A percentile compares a stretch with the other conserved stretches of the same genome.
These are phyloP conservation scores for Galeopsomyia nigrocyanea DNA, from an alignment of 2,888 invertebrate genomes.

Conservation along the genomic window DNA sequence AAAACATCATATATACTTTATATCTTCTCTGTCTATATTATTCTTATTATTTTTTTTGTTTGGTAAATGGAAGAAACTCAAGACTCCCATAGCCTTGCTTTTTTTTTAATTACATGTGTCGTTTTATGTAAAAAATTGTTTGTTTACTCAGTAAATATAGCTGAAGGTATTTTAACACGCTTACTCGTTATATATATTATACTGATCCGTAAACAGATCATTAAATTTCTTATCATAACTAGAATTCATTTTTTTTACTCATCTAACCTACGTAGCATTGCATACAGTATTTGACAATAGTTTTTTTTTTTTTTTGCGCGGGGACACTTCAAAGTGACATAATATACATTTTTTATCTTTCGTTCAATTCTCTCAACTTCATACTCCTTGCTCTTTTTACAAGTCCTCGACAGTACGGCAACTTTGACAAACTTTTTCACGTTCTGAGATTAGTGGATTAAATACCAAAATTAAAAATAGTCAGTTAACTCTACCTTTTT, in stretches of 20 bases:
- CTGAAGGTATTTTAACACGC: slow-evolving; percentile 36
- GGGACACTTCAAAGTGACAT: slow-evolving; percentile 3
- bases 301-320: slow-evolving; percentile 9
- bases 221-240: slow-evolving; percentile 28
- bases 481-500: no score
- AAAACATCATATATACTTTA: slow-evolving; percentile 25
- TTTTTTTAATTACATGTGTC: slow-evolving; percentile 29
- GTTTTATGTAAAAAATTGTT: slow-evolving; percentile 40
- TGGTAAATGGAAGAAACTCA: slow-evolving; percentile 38
- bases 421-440: background rate
- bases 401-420: slow-evolving; percentile 2
- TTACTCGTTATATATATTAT: slow-evolving; percentile 37
- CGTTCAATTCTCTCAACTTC: slow-evolving; percentile 18
- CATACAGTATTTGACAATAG: slow-evolving; percentile 42
- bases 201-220: slow-evolving; percentile 26
- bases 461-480: slow-evolving; percentile 21
- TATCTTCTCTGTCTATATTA: slow-evolving; percentile 15
- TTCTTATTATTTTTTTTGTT: slow-evolving; percentile 9
- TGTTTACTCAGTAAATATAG: slow-evolving; percentile 31
- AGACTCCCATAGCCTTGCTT: slow-evolving; percentile 30
- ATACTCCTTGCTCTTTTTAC: slow-evolving; percentile 17
- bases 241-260: slow-evolving; percentile 20
- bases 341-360: background rate
- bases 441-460: slow-evolving; percentile 9
- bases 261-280: slow-evolving; percentile 29